Evolutionary conservation across 1,140 invertebrate species (phyloP), one percentile per base, ranked within the genome.

Genomic region (Tetramorium simillimum): DNA sequence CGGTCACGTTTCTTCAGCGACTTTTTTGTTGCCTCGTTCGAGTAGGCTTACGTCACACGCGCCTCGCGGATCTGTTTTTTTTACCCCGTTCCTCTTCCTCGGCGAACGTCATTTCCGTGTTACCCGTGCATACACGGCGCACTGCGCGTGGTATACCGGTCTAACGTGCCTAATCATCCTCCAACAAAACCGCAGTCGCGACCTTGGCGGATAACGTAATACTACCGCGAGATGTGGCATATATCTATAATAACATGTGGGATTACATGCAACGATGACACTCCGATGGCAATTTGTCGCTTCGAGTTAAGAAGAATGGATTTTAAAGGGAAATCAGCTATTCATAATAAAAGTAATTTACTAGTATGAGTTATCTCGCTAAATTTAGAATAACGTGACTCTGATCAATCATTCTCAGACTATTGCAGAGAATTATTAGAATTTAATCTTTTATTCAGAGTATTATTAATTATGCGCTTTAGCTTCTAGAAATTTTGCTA

Each of bases 111-210:
- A 81, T 85, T 91, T 91, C 89, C 89, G 86, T 49, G 24, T 90
- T 80, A 85, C 21, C 21, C 56, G 14, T 33, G 33, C n/a, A n/a
- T 76, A 60, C n/a, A 60, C 21, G 46, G 72, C 28, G 18, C 33
- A 58, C 43, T 51, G 14, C 49, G 14, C 49, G 37, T 21, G 14
- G 21, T n/a, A 67, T 40, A 72, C 12, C 53, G 46, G 58, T 80
- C 78, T 90, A 91, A 91, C 86, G 49, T 65, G 86, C 82, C 91
- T 92, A 92, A 93, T 93, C 86, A 81, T 87, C 60, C 70, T 65
- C 58, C 70, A 78, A 88, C 88, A 82, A 93, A 93, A 92, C 91
- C 90, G 63, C 93, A 86, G 10, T 60, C 33, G 9, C 88, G 85
- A 58, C 92, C 92, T 93, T 93, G 90, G 65, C 1, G 69, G 0